These are phyloP conservation scores for Gorsachius magnificus DNA, from an alignment of 2,797 vertebrate genomes.

Conservation along the genomic window DNA sequence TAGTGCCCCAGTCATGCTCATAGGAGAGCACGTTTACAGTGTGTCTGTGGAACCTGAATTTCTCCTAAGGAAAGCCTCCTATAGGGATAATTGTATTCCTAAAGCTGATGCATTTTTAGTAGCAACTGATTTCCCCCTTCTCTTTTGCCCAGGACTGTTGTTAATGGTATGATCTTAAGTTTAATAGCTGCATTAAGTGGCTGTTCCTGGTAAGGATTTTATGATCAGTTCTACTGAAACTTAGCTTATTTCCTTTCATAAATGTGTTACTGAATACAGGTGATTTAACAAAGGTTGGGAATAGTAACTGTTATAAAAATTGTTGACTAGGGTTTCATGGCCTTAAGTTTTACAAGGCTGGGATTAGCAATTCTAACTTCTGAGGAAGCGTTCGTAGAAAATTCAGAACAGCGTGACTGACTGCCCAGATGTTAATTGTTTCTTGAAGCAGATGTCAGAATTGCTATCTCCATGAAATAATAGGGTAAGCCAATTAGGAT, in stretches of 20 bases:
- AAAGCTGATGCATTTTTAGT: not conserved
- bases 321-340: not conserved
- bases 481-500: not conserved
- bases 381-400: not conserved
- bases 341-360: not conserved
- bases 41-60: not conserved
- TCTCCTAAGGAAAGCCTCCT: not conserved
- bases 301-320: not conserved
- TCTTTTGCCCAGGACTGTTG: not conserved
- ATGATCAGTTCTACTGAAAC: not conserved
- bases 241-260: not conserved
- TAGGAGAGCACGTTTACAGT: not conserved
- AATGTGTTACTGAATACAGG: not conserved
- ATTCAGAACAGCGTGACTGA: not conserved
- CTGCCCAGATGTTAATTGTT: not conserved
- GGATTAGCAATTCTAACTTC: not conserved
- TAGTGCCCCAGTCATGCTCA: not conserved
- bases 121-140: not conserved
- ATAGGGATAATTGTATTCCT: not conserved
- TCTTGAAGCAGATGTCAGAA: not conserved
- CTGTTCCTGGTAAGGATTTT: not conserved
- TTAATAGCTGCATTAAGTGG: not conserved
- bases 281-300: not conserved
- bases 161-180: not conserved
- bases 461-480: not conserved